Evolutionary conservation across 2,888 invertebrate genomes (phyloP).

Genomic region (Eupeodes latifasciatus): DNA sequence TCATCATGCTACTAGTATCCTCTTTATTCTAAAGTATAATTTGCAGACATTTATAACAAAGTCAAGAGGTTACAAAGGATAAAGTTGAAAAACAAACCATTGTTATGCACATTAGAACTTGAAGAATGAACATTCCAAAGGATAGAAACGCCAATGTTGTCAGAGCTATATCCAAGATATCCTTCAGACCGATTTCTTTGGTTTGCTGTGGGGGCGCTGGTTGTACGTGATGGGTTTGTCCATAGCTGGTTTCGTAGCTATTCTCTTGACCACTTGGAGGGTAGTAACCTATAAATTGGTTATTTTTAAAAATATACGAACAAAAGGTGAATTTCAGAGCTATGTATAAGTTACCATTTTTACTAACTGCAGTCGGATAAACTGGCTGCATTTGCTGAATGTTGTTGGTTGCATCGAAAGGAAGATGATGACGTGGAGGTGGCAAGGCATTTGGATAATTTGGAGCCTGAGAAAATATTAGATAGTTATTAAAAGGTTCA

Average conservation of each 20-base stretch:
- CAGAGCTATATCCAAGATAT: constrained; percentile 91
- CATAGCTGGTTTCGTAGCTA: constrained; percentile 67
- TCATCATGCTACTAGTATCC: constrained; percentile 80
- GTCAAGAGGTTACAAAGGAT: too few species aligned
- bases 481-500: too few species aligned
- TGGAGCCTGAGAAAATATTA: constrained; percentile 7
- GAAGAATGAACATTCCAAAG: constrained; percentile 91
- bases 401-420: constrained; percentile 60
- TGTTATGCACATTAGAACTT: constrained; percentile 91
- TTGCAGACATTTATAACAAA: background rate
- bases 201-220: constrained; percentile 65
- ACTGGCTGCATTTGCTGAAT: constrained; percentile 26
- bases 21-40: constrained; percentile 77
- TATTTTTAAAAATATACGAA: background rate
- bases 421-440: constrained; percentile 61
- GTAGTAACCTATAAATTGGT: constrained; percentile 52
- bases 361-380: constrained; percentile 64
- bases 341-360: constrained; percentile 51
- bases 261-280: constrained; percentile 78
- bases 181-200: constrained; percentile 87
- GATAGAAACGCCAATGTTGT: constrained; percentile 92
- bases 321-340: background rate
- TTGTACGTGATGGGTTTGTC: constrained; percentile 57
- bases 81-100: constrained; percentile 79
- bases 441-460: constrained; percentile 38